A percentile compares a stretch with the other conserved stretches of the same genome.
Evolutionary conservation across 2,797 vertebrate genomes (phyloP).

Genomic region (Aphelocoma californica): DNA sequence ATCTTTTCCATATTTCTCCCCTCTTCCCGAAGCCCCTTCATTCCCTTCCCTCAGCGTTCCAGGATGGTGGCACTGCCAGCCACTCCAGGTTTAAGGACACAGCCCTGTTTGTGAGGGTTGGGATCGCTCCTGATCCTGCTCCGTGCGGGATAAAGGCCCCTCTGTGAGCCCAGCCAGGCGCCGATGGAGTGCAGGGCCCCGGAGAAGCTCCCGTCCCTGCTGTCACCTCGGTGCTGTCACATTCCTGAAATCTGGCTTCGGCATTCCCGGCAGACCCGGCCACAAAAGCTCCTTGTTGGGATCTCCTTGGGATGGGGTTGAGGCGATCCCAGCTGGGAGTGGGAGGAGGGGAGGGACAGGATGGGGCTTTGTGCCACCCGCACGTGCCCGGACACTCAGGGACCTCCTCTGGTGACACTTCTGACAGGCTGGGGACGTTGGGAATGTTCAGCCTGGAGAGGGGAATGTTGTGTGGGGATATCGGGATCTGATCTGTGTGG

Average conservation of each 20-base stretch:
- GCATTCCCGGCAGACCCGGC: conserved; percentile 25
- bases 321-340: conserved; percentile 30
- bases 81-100: conserved; percentile 42
- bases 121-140: neutral
- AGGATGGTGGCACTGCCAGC: conserved; percentile 50
- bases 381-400: neutral
- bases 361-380: neutral
- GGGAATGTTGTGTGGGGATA: neutral
- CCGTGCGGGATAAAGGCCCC: conserved; percentile 5
- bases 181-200: neutral
- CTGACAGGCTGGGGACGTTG: neutral
- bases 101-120: conserved; percentile 41
- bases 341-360: neutral
- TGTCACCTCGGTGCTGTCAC: conserved; percentile 40
- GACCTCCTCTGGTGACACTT: neutral
- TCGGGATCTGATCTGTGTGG: accelerated
- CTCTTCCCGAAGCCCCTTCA: neutral
- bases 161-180: conserved; percentile 27
- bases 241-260: conserved; percentile 34
- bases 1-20: accelerated
- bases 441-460: neutral
- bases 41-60: neutral
- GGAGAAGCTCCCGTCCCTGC: conserved; percentile 31
- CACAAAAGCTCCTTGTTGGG: conserved; percentile 56
- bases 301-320: neutral